Conservation (phyloP, 30 jellyfish, hydroid and myxozoan genomes). For the Cassiopea andromeda region DNA sequence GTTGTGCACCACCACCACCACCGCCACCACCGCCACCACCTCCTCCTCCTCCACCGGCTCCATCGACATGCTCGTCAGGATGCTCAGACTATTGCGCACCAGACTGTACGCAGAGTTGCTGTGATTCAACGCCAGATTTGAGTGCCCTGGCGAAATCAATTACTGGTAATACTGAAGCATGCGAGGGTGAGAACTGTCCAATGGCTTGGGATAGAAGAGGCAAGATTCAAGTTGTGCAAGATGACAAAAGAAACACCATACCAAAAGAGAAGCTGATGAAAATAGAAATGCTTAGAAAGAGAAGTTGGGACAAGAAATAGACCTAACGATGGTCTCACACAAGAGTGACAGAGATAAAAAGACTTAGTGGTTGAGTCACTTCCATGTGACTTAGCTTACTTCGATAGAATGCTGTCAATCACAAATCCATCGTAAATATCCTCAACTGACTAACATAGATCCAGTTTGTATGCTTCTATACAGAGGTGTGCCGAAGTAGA, state of each 20-base stretch:
- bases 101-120: conserved; percentile 79
- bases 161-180: conserved; percentile 41
- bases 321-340: no score
- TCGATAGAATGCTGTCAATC: no score
- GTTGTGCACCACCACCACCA: conserved; percentile 33
- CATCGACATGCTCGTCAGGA: conserved; percentile 73
- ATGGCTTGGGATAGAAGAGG: conserved; percentile 85
- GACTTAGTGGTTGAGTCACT: no score
- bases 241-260: conserved; percentile 77
- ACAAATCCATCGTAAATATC: no score
- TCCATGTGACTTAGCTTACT: no score
- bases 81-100: conserved; percentile 96
- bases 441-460: no score
- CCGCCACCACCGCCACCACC: conserved; percentile 61
- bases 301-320: conserved; percentile 38
- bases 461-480: no score
- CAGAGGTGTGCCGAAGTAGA: no score
- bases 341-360: no score
- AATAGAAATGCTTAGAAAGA: conserved; percentile 61
- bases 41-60: conserved; percentile 69
- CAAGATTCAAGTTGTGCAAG: conserved; percentile 76
- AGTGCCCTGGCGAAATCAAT: conserved; percentile 89
- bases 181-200: conserved; percentile 58
- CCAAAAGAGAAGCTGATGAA: conserved; percentile 60
- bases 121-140: conserved; percentile 91